These are phyloP conservation scores for Eurystomus gularis DNA, from an alignment of 2,113 vertebrate genomes.

Conservation along the genomic window DNA sequence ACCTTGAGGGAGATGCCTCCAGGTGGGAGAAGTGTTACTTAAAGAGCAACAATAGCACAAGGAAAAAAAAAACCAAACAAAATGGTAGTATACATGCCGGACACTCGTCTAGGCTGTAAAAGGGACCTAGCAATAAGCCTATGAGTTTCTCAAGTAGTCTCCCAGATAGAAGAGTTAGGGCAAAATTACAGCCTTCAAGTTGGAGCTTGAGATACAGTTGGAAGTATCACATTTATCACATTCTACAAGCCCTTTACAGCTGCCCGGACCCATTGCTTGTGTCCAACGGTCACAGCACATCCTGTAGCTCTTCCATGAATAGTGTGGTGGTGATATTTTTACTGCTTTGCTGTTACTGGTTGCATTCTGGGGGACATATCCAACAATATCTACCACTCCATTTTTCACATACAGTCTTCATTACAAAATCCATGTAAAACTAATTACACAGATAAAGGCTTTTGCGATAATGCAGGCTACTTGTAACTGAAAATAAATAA, in stretches of 20 bases:
- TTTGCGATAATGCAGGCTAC: not conserved
- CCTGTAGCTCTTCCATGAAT: not conserved
- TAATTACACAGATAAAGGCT: slow-evolving; percentile 42
- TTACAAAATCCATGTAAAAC: slow-evolving; percentile 28
- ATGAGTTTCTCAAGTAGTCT: not conserved
- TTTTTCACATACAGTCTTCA: not conserved
- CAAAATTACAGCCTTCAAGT: not conserved
- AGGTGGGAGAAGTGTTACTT: not conserved
- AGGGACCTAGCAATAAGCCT: not conserved
- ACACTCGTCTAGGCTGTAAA: not conserved
- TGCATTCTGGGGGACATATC: not conserved
- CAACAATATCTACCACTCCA: not conserved
- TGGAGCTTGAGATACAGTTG: not conserved
- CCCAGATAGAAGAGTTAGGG: not conserved
- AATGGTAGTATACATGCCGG: not conserved
- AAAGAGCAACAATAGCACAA: not conserved
- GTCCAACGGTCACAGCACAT: not conserved
- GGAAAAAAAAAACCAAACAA: not conserved
- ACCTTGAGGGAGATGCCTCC: not conserved
- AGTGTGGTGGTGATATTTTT: not conserved
- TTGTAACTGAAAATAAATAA: slow-evolving; percentile 17
- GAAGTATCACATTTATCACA: not conserved
- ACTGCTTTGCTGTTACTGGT: not conserved
- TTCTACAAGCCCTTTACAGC: not conserved
- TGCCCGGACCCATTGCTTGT: not conserved